These are phyloP conservation scores for Rhinolophus ferrumequinum DNA, from an alignment of 2,113 vertebrate genomes.

Conservation along the genomic window DNA sequence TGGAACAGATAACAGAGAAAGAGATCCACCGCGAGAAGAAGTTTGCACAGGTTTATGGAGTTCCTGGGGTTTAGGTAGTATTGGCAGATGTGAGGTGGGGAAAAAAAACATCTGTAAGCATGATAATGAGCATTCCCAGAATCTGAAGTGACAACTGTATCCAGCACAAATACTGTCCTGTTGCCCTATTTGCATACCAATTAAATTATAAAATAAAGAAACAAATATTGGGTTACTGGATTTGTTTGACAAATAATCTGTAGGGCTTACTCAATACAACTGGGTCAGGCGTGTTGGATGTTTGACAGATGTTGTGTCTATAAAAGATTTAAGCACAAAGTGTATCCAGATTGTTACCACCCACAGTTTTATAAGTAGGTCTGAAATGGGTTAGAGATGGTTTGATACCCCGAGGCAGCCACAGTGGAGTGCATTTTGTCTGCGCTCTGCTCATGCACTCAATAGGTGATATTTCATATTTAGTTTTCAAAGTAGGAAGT, in stretches of 20 bases:
- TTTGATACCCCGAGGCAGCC: slow-evolving; percentile 68
- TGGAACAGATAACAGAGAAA: slow-evolving; percentile 93
- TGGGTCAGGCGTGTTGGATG: slow-evolving; percentile 90
- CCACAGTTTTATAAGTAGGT: slow-evolving; percentile 78
- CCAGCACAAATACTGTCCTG: slow-evolving; percentile 89
- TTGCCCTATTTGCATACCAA: slow-evolving; percentile 89
- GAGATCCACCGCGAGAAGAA: slow-evolving; percentile 91
- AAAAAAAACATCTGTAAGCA: slow-evolving; percentile 89
- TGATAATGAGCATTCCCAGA: slow-evolving; percentile 92
- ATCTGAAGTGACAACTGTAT: slow-evolving; percentile 93
- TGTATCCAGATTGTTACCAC: slow-evolving; percentile 89
- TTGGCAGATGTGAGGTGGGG: slow-evolving; percentile 93
- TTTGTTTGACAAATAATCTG: slow-evolving; percentile 95
- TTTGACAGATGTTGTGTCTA: slow-evolving; percentile 86
- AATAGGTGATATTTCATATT: slow-evolving; percentile 58
- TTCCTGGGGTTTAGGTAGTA: slow-evolving; percentile 93
- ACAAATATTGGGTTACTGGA: slow-evolving; percentile 91
- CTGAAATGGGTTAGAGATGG: slow-evolving; percentile 70
- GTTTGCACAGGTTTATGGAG: slow-evolving; percentile 94
- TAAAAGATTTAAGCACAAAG: slow-evolving; percentile 83
- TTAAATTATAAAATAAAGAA: slow-evolving; percentile 87
- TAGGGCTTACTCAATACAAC: slow-evolving; percentile 91
- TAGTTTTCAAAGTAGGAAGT: slow-evolving; percentile 9
- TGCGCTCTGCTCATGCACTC: not conserved
- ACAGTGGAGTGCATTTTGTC: slow-evolving; percentile 4